Conservation (phyloP, 2,797 vertebrate species). For the Telmatherina bonti region DNA sequence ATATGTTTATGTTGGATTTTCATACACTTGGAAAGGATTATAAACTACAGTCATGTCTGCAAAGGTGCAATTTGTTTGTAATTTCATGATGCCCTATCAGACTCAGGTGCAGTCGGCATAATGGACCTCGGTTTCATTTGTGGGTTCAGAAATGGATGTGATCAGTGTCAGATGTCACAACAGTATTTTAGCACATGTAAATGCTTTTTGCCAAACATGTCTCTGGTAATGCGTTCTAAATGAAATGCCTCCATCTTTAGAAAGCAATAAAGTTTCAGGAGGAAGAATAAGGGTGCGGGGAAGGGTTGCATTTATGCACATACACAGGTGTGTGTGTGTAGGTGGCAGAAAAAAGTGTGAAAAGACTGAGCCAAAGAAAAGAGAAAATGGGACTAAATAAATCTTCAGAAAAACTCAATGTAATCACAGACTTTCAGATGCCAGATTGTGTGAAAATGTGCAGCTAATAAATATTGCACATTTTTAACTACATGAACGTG, state of each 20-base stretch:
- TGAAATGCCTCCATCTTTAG: neutral
- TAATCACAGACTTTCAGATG: neutral
- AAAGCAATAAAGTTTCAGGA: neutral
- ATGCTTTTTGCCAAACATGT: neutral
- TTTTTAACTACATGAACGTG: neutral
- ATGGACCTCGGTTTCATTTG: constrained; percentile 1
- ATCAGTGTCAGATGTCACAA: constrained; percentile 23
- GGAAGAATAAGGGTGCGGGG: too few species aligned
- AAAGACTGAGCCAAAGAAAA: neutral
- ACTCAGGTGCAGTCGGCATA: neutral
- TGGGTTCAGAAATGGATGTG: neutral
- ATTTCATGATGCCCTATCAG: constrained; percentile 1
- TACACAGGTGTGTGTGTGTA: neutral
- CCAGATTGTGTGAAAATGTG: neutral
- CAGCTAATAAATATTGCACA: neutral
- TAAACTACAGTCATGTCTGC: neutral
- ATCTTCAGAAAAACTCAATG: neutral
- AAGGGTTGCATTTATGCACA: neutral
- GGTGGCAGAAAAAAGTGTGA: neutral
- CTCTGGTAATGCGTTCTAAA: neutral
- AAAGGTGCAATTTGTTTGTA: neutral
- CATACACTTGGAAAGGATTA: neutral
- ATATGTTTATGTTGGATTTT: neutral
- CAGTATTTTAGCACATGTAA: constrained; percentile 1
- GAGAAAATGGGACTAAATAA: neutral